Percentiles rank a stretch among this genome's conserved stretches.
phyloP scores from a whole-genome alignment of 2,888 invertebrate species.

The Prionchulus punctatus region DNA sequence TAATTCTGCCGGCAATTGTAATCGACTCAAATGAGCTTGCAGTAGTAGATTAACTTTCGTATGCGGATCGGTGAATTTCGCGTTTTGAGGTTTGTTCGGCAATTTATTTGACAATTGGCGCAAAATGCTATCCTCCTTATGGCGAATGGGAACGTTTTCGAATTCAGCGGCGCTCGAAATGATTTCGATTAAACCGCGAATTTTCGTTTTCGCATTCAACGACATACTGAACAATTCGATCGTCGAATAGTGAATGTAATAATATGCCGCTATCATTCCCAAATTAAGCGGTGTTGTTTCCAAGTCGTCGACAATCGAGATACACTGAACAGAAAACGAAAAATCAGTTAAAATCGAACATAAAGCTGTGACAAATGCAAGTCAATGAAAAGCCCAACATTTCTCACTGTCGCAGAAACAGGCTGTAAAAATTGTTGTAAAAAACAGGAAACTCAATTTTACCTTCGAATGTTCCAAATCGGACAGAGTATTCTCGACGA shows the following conservation, averaged over 20 bases:
- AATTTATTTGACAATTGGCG: slow-evolving; percentile 40
- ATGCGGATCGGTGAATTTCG: slow-evolving; percentile 87
- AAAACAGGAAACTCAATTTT: no score
- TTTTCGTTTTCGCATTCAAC: slow-evolving; percentile 88
- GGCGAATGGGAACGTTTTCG: slow-evolving; percentile 76
- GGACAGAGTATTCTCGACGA: slow-evolving; percentile 83
- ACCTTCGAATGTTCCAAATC: slow-evolving; percentile 82
- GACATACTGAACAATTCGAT: slow-evolving; percentile 96
- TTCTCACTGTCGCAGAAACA: no score
- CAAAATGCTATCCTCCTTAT: slow-evolving; percentile 79
- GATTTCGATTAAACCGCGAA: slow-evolving; percentile 87
- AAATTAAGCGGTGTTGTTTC: slow-evolving; percentile 87
- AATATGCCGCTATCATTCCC: slow-evolving; percentile 99
- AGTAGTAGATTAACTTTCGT: slow-evolving; percentile 84
- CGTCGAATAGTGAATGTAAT: slow-evolving; percentile 97
- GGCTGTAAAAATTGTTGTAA: no score
- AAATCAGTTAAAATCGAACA: no score
- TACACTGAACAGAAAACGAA: no score
- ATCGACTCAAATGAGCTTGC: slow-evolving; percentile 83
- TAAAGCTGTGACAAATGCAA: no score
- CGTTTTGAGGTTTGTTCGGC: slow-evolving; percentile 51
- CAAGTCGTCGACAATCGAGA: slow-evolving; percentile 93
- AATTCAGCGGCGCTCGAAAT: slow-evolving; percentile 95
- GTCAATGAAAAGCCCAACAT: no score
- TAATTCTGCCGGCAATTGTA: slow-evolving; percentile 83